These are phyloP conservation scores for Epistrophe eligans DNA, from an alignment of 2,888 invertebrate genomes.

Conservation along the genomic window DNA sequence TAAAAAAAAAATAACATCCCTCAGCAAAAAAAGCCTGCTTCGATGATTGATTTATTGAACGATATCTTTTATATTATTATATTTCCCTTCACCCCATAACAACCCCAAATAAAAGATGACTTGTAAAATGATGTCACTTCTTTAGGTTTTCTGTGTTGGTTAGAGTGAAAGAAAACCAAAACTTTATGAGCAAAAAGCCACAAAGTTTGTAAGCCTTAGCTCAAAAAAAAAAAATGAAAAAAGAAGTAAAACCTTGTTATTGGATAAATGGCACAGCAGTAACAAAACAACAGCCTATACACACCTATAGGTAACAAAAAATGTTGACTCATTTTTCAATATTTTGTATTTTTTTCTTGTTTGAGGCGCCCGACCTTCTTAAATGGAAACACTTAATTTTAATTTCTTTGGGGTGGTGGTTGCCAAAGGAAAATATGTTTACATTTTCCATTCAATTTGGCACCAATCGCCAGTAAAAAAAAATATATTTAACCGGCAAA, in stretches of 20 bases:
- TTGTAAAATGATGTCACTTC: conserved; percentile 43
- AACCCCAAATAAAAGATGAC: conserved; percentile 39
- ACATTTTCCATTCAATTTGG: conserved; percentile 76
- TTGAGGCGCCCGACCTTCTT: conserved; percentile 54
- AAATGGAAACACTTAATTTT: conserved; percentile 73
- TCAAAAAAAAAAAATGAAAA: conserved; percentile 6
- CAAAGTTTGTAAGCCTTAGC: conserved; percentile 30
- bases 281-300: conserved; percentile 12
- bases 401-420: conserved; percentile 56
- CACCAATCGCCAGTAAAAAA: conserved; percentile 64
- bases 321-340: conserved; percentile 47
- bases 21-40: conserved; percentile 2
- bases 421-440: conserved; percentile 68
- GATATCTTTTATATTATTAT: conserved; percentile 40
- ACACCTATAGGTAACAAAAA: conserved; percentile 27
- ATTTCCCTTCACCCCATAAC: neutral
- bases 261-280: conserved; percentile 41
- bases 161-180: conserved; percentile 19
- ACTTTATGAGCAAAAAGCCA: conserved; percentile 30
- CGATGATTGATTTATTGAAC: conserved; percentile 46
- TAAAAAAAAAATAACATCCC: conserved; percentile 8
- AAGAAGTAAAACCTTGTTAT: conserved; percentile 39
- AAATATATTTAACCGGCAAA: conserved; percentile 54
- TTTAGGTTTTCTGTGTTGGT: conserved; percentile 20
- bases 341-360: conserved; percentile 20